Percentiles rank a stretch among this genome's conserved stretches.
Conservation (phyloP, 92 coral and sea anemone genomes). For the Umimayanthus kanabou region DNA sequence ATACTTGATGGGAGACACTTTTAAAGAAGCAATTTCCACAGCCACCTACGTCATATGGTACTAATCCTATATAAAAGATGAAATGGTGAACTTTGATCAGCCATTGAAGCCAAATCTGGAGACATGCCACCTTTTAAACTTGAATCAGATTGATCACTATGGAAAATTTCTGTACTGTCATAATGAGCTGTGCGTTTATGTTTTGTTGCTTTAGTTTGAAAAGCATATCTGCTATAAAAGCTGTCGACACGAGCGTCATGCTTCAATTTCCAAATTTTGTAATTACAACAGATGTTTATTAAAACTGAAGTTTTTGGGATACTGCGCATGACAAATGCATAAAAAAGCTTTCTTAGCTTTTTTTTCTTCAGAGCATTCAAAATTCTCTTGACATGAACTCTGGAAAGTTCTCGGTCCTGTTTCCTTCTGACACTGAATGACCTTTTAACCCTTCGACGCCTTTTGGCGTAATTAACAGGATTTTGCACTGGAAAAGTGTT, state of each 20-base stretch:
- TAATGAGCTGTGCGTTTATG: neutral
- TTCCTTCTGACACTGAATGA: too few species aligned
- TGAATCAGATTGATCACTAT: too few species aligned
- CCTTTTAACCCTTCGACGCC: too few species aligned
- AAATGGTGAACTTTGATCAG: neutral
- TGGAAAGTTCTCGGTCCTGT: too few species aligned
- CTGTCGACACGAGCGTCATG: neutral
- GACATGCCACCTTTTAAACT: conserved; percentile 42
- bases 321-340: too few species aligned
- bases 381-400: too few species aligned
- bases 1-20: conserved; percentile 48
- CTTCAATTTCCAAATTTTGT: conserved; percentile 11
- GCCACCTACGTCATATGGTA: conserved; percentile 57
- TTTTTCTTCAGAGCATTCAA: too few species aligned
- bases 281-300: neutral
- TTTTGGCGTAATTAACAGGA: too few species aligned
- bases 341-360: too few species aligned
- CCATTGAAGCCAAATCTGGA: neutral
- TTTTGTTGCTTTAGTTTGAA: neutral
- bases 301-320: too few species aligned
- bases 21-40: conserved; percentile 63
- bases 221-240: conserved; percentile 6
- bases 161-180: too few species aligned
- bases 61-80: conserved; percentile 20
- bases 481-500: too few species aligned